phyloP scores from a whole-genome alignment of 1,140 invertebrate species.

The Drosophila lacertosa region DNA sequence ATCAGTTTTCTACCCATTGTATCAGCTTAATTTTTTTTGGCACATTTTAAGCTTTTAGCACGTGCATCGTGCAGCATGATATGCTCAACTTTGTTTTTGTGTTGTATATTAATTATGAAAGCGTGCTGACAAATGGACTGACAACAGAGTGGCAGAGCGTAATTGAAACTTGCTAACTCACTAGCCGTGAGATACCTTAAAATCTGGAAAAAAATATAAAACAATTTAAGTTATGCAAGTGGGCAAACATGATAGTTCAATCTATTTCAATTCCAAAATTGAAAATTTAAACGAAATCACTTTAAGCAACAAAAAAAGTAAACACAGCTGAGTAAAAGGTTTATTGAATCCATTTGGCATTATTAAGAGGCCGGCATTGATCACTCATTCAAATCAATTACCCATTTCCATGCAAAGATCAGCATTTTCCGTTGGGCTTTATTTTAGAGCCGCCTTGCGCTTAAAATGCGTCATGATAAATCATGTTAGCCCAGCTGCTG shows the following conservation, averaged over 20 bases:
- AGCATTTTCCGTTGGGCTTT: not conserved
- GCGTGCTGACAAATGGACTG: not conserved
- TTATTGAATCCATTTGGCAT: not conserved
- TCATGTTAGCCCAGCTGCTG: conserved; percentile 47
- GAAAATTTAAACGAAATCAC: no score
- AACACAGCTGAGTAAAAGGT: not conserved
- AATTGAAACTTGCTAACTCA: conserved; percentile 1
- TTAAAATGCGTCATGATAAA: conserved; percentile 49
- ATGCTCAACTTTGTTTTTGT: not conserved
- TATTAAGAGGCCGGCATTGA: conserved; percentile 3
- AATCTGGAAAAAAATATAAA: no score
- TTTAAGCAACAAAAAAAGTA: no score
- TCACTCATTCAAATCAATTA: conserved; percentile 39
- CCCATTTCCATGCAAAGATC: conserved; percentile 1
- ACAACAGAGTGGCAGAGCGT: not conserved
- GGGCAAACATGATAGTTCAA: no score
- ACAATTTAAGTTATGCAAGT: no score
- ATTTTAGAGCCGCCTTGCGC: no score
- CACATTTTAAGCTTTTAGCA: no score
- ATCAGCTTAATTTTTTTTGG: no score
- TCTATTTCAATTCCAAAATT: no score
- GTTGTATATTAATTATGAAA: conserved; percentile 5
- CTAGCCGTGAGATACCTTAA: not conserved
- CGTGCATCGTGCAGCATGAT: not conserved
- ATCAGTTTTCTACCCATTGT: no score